Conservation (phyloP, 2,797 vertebrate genomes). For the Smutsia gigantea region DNA sequence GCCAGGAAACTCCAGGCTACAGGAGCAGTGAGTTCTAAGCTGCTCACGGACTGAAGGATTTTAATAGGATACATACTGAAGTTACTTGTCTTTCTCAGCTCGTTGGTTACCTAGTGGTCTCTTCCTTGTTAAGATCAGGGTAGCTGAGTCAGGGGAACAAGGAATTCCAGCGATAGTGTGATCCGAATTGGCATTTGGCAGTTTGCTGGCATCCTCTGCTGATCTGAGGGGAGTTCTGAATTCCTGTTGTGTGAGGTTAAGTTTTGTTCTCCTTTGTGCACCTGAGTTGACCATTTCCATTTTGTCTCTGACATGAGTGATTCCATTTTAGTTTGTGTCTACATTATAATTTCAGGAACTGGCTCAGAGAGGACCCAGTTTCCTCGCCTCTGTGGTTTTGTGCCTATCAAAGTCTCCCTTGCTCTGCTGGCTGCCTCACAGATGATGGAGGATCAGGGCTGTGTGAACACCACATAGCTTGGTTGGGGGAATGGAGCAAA, state of each 20-base stretch:
- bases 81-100: background rate
- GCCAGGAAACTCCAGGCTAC: background rate
- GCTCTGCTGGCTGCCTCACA: background rate
- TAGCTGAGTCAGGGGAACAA: background rate
- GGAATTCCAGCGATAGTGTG: background rate
- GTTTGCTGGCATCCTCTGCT: background rate
- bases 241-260: background rate
- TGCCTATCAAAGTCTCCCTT: background rate
- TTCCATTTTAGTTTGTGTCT: background rate
- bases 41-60: background rate
- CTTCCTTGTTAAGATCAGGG: background rate
- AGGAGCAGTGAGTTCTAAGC: background rate
- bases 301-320: background rate
- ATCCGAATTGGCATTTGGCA: background rate
- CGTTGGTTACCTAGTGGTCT: background rate
- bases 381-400: background rate
- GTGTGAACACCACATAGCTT: background rate
- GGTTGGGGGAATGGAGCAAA: background rate
- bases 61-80: background rate
- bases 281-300: background rate
- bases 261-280: background rate
- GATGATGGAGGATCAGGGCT: background rate
- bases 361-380: background rate
- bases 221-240: background rate
- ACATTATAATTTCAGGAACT: background rate